phyloP scores from a whole-genome alignment of 1,140 invertebrate species.

The Lordiphosa mommai region DNA sequence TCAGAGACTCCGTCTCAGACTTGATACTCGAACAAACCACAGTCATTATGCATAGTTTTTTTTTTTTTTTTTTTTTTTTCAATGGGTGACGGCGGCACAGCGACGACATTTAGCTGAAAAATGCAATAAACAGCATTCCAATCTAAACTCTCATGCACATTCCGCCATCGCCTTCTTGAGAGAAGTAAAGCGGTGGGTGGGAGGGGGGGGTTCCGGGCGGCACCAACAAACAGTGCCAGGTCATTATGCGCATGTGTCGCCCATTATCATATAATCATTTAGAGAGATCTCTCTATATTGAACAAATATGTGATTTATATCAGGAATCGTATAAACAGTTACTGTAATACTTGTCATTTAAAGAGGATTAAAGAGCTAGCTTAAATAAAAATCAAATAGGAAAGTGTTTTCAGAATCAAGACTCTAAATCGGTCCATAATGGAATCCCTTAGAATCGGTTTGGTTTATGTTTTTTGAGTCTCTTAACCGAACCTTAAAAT shows the following conservation, averaged over 20 bases:
- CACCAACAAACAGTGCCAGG: slow-evolving; percentile 25
- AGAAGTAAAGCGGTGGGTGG: no score
- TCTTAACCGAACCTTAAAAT: no score
- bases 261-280: slow-evolving; percentile 44
- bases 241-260: slow-evolving; percentile 52
- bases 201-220: not conserved
- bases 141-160: slow-evolving; percentile 43
- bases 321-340: no score
- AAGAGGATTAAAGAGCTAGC: no score
- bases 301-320: no score
- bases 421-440: no score
- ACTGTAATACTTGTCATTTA: no score
- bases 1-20: slow-evolving; percentile 1
- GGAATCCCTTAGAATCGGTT: no score
- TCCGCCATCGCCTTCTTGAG: not conserved
- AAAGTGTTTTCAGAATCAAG: no score
- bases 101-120: slow-evolving; percentile 65
- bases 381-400: no score
- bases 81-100: slow-evolving; percentile 37
- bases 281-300: slow-evolving; percentile 10
- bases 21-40: slow-evolving; percentile 34
- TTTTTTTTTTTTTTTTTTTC: slow-evolving; percentile 21
- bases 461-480: no score
- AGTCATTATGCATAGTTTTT: slow-evolving; percentile 59
- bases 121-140: slow-evolving; percentile 74